A percentile compares a stretch with the other conserved stretches of the same genome.
Conservation (phyloP, 2,888 invertebrate species). For the Synanthedon formicaeformis region DNA sequence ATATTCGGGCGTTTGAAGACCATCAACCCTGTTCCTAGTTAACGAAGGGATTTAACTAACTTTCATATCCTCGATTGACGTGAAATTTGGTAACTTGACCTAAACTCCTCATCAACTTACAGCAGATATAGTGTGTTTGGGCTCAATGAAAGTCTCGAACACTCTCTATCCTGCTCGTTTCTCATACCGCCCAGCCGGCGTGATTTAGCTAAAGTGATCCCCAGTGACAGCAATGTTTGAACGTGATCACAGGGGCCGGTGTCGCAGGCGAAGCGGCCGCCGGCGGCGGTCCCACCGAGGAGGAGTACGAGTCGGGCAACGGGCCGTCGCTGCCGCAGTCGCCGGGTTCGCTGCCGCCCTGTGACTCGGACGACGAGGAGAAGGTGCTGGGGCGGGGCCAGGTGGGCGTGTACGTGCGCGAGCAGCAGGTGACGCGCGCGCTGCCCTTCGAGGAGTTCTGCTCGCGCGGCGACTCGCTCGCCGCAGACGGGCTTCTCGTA, state of each 20-base stretch:
- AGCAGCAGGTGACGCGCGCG: constrained; percentile 52
- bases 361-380: constrained; percentile 86
- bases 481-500: constrained; percentile 85
- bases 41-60: too few species aligned
- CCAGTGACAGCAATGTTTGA: too few species aligned
- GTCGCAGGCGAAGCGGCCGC: constrained; percentile 14
- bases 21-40: too few species aligned
- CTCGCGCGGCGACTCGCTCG: constrained; percentile 74
- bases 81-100: too few species aligned
- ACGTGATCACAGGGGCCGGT: constrained; percentile 15
- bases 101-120: too few species aligned
- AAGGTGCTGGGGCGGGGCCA: constrained; percentile 73
- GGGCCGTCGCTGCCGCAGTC: constrained; percentile 96
- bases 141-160: too few species aligned
- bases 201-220: too few species aligned
- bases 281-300: constrained; percentile 74
- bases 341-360: constrained; percentile 86
- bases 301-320: constrained; percentile 96
- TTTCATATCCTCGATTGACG: too few species aligned
- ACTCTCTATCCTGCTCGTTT: too few species aligned
- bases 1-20: too few species aligned
- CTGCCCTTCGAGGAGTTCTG: constrained; percentile 60
- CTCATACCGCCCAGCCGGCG: too few species aligned
- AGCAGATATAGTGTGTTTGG: too few species aligned
- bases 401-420: constrained; percentile 52